Conservation (phyloP, 2,888 invertebrate genomes). For the Xanthia icteritia region DNA sequence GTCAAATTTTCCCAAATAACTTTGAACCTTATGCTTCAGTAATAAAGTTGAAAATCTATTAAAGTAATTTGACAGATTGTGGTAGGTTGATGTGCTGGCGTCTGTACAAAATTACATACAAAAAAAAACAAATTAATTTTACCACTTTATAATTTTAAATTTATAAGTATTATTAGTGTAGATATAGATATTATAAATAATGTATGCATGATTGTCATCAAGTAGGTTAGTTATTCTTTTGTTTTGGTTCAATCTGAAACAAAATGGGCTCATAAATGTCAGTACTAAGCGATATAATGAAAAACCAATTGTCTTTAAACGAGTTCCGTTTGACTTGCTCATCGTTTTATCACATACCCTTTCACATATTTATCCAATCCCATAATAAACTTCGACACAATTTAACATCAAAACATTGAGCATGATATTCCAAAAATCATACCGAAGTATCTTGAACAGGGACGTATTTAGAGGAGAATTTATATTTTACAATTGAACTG, state of each 20-base stretch:
- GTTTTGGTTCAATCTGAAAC: slow-evolving; percentile 14
- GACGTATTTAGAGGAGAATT: slow-evolving; percentile 37
- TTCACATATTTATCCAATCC: slow-evolving; percentile 51
- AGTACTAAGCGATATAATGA: slow-evolving; percentile 15
- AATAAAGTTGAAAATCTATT: no score
- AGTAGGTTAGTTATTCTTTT: slow-evolving; percentile 18
- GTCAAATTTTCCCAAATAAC: no score
- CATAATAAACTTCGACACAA: slow-evolving; percentile 40
- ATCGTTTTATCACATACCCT: slow-evolving; percentile 27
- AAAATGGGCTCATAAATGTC: slow-evolving; percentile 12
- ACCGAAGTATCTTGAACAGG: slow-evolving; percentile 40
- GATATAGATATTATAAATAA: slow-evolving; percentile 16
- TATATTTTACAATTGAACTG: slow-evolving; percentile 1
- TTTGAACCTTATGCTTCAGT: no score
- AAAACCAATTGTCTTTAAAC: slow-evolving; percentile 30
- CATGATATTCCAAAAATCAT: slow-evolving; percentile 57
- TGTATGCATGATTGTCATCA: neutral
- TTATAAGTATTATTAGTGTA: no score
- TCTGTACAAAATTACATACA: no score
- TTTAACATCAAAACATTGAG: slow-evolving; percentile 56
- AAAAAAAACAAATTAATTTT: no score
- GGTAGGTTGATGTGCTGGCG: no score
- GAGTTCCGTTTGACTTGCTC: slow-evolving; percentile 33
- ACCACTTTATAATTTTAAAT: no score
- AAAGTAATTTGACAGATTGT: no score